These are phyloP conservation scores for Phataginus tricuspis DNA, from an alignment of 2,797 vertebrate genomes.

Conservation along the genomic window DNA sequence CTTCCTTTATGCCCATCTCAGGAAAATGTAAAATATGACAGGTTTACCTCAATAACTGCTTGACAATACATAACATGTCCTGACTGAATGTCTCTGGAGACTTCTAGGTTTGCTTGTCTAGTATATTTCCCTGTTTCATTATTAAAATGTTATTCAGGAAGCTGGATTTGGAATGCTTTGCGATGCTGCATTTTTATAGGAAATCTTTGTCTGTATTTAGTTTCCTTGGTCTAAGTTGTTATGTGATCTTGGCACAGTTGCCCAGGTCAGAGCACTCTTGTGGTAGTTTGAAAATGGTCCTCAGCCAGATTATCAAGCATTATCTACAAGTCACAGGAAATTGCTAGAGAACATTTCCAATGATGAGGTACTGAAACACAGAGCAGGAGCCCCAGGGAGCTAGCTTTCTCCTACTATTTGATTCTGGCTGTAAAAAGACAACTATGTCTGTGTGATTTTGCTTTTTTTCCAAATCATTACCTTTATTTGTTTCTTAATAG, in stretches of 20 bases:
- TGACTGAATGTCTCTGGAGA: background rate
- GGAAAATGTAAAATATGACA: background rate
- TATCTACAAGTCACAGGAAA: background rate
- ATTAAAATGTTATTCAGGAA: slow-evolving; percentile 45
- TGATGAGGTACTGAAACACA: background rate
- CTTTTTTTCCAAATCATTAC: slow-evolving; percentile 35
- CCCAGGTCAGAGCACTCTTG: background rate
- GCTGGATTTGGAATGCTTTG: background rate
- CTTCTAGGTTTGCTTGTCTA: background rate
- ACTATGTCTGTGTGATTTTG: background rate
- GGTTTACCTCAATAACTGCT: background rate
- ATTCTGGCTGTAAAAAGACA: background rate
- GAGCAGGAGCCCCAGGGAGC: background rate
- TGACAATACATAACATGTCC: background rate
- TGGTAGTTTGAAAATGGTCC: background rate
- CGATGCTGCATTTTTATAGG: slow-evolving; percentile 47
- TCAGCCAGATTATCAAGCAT: background rate
- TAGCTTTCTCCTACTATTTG: background rate
- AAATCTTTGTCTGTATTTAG: slow-evolving; percentile 64
- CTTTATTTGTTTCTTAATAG: slow-evolving; percentile 22
- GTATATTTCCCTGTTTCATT: slow-evolving; percentile 53
- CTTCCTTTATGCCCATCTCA: background rate
- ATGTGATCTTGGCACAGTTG: background rate
- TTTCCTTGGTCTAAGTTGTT: slow-evolving; percentile 48
- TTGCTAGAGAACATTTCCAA: background rate